These are phyloP conservation scores for Diplodus puntazzo DNA, from an alignment of 2,797 vertebrate genomes.

Conservation along the genomic window DNA sequence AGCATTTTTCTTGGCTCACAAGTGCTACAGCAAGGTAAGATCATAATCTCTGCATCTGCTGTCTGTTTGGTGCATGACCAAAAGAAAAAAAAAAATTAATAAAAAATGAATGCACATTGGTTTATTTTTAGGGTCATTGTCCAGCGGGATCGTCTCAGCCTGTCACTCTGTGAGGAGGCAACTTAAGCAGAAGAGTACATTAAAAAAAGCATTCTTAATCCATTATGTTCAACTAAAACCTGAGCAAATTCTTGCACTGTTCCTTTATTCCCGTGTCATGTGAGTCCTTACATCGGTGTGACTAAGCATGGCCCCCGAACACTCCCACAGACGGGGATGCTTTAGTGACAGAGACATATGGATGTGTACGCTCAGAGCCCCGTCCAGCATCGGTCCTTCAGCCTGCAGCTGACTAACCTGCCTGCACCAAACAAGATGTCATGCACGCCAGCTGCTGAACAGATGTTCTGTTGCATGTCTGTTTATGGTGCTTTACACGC, in stretches of 20 bases:
- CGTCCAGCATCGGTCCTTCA: slow-evolving; percentile 57
- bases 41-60: neutral
- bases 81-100: slow-evolving; percentile 16
- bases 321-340: slow-evolving; percentile 51
- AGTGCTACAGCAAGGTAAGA: neutral
- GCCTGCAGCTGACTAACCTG: slow-evolving; percentile 57
- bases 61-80: slow-evolving; percentile 1
- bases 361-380: slow-evolving; percentile 63
- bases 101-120: slow-evolving; percentile 29
- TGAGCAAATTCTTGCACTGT: slow-evolving; percentile 4
- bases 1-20: neutral
- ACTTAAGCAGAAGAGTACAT: neutral
- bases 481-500: slow-evolving; percentile 59
- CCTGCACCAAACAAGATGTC: slow-evolving; percentile 51
- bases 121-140: slow-evolving; percentile 48
- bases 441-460: slow-evolving; percentile 35
- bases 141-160: slow-evolving; percentile 31
- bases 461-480: slow-evolving; percentile 65
- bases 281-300: slow-evolving; percentile 12
- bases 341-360: slow-evolving; percentile 70
- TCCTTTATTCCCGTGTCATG: slow-evolving; percentile 13
- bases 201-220: slow-evolving; percentile 1
- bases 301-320: slow-evolving; percentile 3
- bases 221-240: neutral
- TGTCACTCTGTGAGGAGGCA: slow-evolving; percentile 24